A percentile compares a stretch with the other conserved stretches of the same genome.
Conservation (phyloP, 2,113 vertebrate species). For the Leucoraja erinaceus region DNA sequence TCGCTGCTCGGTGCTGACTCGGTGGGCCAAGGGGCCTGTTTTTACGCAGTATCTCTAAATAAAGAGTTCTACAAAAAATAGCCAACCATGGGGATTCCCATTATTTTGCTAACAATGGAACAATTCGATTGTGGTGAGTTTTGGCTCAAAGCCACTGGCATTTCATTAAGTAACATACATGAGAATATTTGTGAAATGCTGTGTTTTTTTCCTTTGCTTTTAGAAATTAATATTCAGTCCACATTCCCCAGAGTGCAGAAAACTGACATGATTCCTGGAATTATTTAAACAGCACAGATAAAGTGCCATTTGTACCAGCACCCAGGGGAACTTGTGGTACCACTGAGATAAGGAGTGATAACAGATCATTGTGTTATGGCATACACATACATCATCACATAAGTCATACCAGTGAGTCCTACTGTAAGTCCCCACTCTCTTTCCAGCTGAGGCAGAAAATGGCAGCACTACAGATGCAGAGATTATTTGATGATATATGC, state of each 20-base stretch:
- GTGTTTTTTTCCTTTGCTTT: background rate
- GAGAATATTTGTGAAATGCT: background rate
- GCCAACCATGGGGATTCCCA: background rate
- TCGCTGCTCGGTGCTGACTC: no score
- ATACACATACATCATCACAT: background rate
- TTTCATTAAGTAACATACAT: background rate
- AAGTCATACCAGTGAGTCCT: background rate
- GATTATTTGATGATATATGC: background rate
- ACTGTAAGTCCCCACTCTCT: background rate
- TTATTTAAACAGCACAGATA: conserved; percentile 23
- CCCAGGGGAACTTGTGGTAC: background rate
- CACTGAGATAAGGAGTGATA: conserved; percentile 4
- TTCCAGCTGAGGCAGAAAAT: background rate
- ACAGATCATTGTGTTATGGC: background rate
- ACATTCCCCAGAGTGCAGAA: background rate
- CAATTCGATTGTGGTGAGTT: background rate
- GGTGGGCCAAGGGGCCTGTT: no score
- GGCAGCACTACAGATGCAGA: background rate
- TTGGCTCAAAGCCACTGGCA: background rate
- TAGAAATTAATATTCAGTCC: background rate
- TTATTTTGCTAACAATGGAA: background rate
- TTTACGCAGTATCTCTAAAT: background rate
- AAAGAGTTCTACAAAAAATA: background rate
- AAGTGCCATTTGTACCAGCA: background rate
- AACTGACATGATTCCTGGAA: conserved; percentile 12